phyloP scores from a whole-genome alignment of 53 echinoderm and acorn worm species.

The Echinarachnius parma region DNA sequence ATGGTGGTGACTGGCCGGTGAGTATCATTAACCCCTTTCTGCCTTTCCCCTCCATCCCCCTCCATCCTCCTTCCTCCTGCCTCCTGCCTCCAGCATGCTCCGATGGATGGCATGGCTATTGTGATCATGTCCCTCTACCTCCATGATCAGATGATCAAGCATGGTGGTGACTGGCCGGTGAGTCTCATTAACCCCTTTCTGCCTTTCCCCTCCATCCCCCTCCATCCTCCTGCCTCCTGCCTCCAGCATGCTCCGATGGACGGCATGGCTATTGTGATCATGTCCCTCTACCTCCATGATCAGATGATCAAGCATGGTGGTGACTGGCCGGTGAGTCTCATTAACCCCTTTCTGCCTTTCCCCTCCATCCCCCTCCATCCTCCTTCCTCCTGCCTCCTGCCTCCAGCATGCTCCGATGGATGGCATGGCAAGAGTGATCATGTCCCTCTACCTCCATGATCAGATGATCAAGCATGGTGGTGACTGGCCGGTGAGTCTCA shows the following conservation, averaged over 20 bases:
- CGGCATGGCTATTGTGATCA: slow-evolving; percentile 62
- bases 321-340: slow-evolving; percentile 33
- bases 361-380: background rate
- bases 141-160: slow-evolving; percentile 22
- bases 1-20: slow-evolving; percentile 34
- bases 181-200: slow-evolving; percentile 1
- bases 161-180: slow-evolving; percentile 34
- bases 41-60: too few relatives aligned
- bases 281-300: slow-evolving; percentile 15
- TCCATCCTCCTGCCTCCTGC: background rate
- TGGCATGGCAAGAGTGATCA: slow-evolving; percentile 58
- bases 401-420: slow-evolving; percentile 73
- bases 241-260: slow-evolving; percentile 77
- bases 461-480: slow-evolving; percentile 7
- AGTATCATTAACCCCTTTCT: slow-evolving; percentile 6
- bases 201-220: background rate
- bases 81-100: slow-evolving; percentile 78
- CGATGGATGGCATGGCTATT: slow-evolving; percentile 74
- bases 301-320: slow-evolving; percentile 37
- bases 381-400: background rate
- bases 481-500: slow-evolving; percentile 37
- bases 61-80: too few relatives aligned
- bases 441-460: background rate
- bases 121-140: slow-evolving; percentile 25
- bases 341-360: too few relatives aligned